A percentile compares a stretch with the other conserved stretches of the same genome.
Conservation (phyloP, 2,797 vertebrate species). For the Pseudochromis fuscus region DNA sequence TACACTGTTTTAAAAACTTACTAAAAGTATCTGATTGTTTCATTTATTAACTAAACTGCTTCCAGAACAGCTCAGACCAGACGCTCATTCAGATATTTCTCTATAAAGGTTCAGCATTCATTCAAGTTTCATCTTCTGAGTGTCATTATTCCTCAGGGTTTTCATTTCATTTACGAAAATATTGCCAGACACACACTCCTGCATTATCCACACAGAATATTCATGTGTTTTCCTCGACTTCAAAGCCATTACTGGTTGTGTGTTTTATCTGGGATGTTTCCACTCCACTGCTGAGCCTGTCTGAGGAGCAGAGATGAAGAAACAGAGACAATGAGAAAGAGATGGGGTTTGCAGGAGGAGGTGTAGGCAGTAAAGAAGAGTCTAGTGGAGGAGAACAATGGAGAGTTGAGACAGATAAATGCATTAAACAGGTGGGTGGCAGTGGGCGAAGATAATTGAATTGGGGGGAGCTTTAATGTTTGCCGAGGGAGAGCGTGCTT, state of each 20-base stretch:
- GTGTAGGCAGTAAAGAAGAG: background rate
- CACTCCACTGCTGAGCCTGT: background rate
- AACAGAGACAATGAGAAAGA: background rate
- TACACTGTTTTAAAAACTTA: constrained; percentile 5
- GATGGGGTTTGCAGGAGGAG: background rate
- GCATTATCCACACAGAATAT: background rate
- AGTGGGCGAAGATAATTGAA: constrained; percentile 42
- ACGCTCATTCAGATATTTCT: background rate
- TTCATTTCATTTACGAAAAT: constrained; percentile 3
- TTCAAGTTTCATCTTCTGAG: background rate
- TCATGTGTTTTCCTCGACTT: background rate
- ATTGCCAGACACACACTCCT: background rate
- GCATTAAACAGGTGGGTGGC: constrained; percentile 28
- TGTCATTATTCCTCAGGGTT: background rate
- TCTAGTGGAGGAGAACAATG: constrained; percentile 9
- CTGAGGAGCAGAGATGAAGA: background rate
- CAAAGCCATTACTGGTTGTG: constrained; percentile 1
- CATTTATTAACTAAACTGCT: too few relatives aligned
- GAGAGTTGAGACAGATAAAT: background rate
- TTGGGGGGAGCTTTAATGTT: constrained; percentile 21
- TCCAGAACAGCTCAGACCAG: background rate
- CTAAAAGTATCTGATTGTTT: too few relatives aligned
- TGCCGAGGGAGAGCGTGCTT: constrained; percentile 34
- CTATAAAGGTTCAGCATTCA: background rate
- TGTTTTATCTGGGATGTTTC: constrained; percentile 16